Conservation (phyloP, 2,113 vertebrate genomes). For the Ceratotherium simum region DNA sequence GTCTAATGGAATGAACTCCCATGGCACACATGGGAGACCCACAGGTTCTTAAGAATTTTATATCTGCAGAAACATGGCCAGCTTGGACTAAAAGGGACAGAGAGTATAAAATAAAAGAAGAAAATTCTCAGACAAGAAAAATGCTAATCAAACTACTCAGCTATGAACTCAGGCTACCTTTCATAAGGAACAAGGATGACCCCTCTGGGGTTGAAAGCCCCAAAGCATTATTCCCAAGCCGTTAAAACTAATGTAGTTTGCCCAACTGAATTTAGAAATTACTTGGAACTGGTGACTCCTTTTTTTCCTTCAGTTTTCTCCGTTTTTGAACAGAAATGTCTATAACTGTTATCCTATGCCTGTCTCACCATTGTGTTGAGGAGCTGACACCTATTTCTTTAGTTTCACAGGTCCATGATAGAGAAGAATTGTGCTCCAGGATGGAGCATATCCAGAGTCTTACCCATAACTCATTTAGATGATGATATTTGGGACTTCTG, state of each 20-base stretch:
- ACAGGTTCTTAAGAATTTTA: neutral
- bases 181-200: neutral
- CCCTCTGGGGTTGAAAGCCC: too few relatives aligned
- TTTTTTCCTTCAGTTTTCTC: neutral
- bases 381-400: neutral
- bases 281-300: neutral
- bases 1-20: neutral
- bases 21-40: neutral
- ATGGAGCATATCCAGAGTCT: neutral
- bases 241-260: neutral
- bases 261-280: neutral
- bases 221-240: too few relatives aligned
- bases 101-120: neutral
- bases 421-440: neutral
- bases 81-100: neutral
- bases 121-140: neutral
- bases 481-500: neutral
- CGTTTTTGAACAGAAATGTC: neutral
- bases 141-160: neutral
- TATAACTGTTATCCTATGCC: neutral
- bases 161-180: neutral
- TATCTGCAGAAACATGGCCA: neutral
- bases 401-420: neutral
- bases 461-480: neutral
- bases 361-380: neutral